phyloP scores from a whole-genome alignment of 2,113 vertebrate species.

The Pterocles gutturalis region DNA sequence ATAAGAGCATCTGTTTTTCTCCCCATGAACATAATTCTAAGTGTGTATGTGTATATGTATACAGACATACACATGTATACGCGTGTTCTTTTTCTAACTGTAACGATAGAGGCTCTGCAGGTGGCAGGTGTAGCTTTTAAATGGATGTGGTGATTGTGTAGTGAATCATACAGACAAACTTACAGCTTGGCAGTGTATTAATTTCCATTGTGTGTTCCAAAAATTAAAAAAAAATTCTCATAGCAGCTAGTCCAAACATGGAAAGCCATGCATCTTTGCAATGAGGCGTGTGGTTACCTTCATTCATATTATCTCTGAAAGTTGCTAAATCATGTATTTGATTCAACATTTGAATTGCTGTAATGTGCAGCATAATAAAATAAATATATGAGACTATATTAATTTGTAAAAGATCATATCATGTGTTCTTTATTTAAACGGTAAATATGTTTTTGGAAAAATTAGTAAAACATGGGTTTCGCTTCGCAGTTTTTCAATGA shows the following conservation, averaged over 20 bases:
- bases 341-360: neutral
- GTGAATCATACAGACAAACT: neutral
- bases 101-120: neutral
- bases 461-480: neutral
- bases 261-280: neutral
- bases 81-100: neutral
- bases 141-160: neutral
- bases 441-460: neutral
- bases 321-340: neutral
- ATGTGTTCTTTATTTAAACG: neutral
- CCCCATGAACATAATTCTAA: neutral
- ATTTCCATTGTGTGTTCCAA: neutral
- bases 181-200: neutral
- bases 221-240: neutral
- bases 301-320: neutral
- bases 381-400: neutral
- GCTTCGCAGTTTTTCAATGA: neutral
- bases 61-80: rapidly evolving
- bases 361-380: neutral
- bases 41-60: neutral
- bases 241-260: neutral
- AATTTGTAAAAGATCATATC: neutral
- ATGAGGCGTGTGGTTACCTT: neutral
- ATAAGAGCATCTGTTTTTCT: neutral
- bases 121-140: neutral